Base-by-base conservation (phyloP, 2,888 invertebrate species). In the Perithous albicinctus region DNA sequence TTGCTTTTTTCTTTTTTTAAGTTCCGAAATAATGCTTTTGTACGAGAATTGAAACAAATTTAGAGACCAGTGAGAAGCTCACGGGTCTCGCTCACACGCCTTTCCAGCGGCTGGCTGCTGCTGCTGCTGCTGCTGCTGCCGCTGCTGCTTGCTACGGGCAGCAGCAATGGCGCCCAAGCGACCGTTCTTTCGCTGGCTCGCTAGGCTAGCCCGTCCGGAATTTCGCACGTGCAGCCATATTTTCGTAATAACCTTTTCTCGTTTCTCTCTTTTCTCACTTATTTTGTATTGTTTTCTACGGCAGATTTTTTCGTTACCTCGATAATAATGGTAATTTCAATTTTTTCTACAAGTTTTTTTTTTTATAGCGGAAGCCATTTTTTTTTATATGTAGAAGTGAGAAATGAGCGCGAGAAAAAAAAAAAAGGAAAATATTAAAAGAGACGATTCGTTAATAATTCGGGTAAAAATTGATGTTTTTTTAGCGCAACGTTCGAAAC, bases 91-190 rank as follows among this genome's bases (percentile, higher is more conserved):
- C 82, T 75, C 72, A 75, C 72, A 75, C 82, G 82, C 82, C 82
- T 82, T 66, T 81, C 78, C 78, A 78, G 78, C 78, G 73, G 78
- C 69, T 81, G 63, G 78, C 64, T 80, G 79, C 69, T 66, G 63
- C 74, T 66, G 75, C 66, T 64, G 77, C 67, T 54, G 66, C 70
- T 66, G 76, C 66, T 73, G 80, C 70, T 3, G 51, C 51, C 15
- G 63, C 74, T 59, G 75, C 43, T 70, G 77, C n/a, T n/a, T 67
- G 80, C 77, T 78, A 56, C 63, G 66, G 69, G 51, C 59, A 72
- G 51, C 59, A 72, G 82, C 76, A 82, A 82, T 82, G 82, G 82
- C 82, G 82, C 78, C 82, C 82, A 67, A 82, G 82, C 78, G 51
- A 29, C 67, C 74, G 77, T 81, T 81, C 80, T 78, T 78, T 74